phyloP scores from a whole-genome alignment of 2,797 vertebrate genomes.

The Margarornis squamiger region DNA sequence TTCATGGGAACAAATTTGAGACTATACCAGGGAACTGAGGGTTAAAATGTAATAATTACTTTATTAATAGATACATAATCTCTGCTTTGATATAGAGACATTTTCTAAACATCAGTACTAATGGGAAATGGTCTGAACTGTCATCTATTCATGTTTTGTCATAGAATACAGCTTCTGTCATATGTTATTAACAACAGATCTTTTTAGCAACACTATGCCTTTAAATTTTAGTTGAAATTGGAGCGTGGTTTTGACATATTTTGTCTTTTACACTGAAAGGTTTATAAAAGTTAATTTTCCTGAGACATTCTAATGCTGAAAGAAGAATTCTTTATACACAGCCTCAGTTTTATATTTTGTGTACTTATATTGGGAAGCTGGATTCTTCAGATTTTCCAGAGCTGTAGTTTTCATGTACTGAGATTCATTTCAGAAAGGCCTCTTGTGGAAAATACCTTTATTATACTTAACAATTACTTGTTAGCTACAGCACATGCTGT shows the following conservation, averaged over 20 bases:
- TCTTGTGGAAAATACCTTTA: slow-evolving; percentile 17
- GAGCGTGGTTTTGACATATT: slow-evolving; percentile 11
- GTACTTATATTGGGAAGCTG: background rate
- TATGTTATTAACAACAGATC: slow-evolving; percentile 12
- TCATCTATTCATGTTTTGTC: slow-evolving; percentile 1
- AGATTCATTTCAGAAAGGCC: background rate
- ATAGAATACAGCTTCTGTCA: background rate
- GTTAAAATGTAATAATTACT: slow-evolving; percentile 27
- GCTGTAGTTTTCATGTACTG: background rate
- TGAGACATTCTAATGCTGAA: background rate
- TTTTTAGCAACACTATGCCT: background rate
- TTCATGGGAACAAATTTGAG: slow-evolving; percentile 27
- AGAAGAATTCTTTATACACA: background rate
- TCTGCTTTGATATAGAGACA: slow-evolving; percentile 18
- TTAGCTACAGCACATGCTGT: background rate
- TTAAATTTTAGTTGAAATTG: background rate
- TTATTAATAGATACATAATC: background rate
- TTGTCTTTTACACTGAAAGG: background rate
- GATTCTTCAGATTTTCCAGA: slow-evolving; percentile 27
- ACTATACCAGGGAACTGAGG: background rate
- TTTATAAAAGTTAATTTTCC: slow-evolving; percentile 18
- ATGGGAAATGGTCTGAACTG: background rate
- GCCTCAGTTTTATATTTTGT: background rate
- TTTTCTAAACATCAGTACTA: slow-evolving; percentile 33
- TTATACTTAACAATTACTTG: background rate